Conservation (phyloP, 23 tunicate genomes). For the Halocynthia aurantium region DNA sequence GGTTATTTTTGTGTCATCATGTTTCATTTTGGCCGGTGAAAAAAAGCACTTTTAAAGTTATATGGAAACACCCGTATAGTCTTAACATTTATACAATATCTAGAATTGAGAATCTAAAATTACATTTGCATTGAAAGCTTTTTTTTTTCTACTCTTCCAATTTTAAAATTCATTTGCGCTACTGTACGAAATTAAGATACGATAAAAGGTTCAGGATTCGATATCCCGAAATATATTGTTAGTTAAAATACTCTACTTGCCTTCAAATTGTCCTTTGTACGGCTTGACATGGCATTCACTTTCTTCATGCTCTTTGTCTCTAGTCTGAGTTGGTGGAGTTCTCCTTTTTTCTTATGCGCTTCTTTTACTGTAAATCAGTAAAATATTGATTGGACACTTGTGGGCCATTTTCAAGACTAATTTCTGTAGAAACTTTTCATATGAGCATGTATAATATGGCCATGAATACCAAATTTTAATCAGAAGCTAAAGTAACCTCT, state of each 20-base stretch:
- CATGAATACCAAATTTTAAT: background rate
- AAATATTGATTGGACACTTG: background rate
- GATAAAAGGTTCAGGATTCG: background rate
- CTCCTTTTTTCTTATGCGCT: slow-evolving; percentile 34
- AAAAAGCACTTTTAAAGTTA: no score
- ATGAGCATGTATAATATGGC: background rate
- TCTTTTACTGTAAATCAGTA: slow-evolving; percentile 22
- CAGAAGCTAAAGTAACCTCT: no score
- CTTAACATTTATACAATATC: no score
- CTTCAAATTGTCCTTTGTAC: slow-evolving; percentile 71
- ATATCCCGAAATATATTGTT: background rate
- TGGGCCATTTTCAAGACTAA: background rate
- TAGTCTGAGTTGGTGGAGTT: slow-evolving; percentile 43
- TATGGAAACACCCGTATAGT: no score
- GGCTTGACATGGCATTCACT: slow-evolving; percentile 65
- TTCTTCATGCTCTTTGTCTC: slow-evolving; percentile 46
- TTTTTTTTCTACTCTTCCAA: no score
- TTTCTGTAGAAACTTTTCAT: background rate
- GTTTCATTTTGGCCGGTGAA: no score
- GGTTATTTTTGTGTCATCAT: no score
- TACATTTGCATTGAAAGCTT: background rate
- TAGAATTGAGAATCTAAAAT: no score
- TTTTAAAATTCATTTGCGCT: no score
- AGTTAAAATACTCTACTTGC: background rate
- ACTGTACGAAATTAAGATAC: no score